Evolutionary conservation across 2,113 vertebrate genomes (phyloP).

Genomic region (Hippocampus abdominalis): DNA sequence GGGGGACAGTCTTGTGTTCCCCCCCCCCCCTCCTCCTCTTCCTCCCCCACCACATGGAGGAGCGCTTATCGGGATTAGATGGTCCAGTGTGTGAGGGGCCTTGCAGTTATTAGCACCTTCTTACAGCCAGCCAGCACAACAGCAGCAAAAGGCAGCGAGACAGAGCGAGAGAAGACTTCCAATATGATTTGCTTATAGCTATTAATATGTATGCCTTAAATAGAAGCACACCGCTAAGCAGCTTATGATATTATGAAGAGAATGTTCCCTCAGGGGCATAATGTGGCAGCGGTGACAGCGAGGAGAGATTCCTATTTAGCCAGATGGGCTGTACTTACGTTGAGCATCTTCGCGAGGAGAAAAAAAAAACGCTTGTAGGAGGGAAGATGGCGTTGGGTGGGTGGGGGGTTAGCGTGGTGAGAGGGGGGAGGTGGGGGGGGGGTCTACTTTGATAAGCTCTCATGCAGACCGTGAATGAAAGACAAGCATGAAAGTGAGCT

Average conservation of each 20-base stretch:
- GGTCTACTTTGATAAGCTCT: constrained; percentile 76
- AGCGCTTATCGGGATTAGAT: constrained; percentile 77
- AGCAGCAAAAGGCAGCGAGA: constrained; percentile 79
- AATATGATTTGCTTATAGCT: constrained; percentile 85
- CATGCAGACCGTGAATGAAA: constrained; percentile 78
- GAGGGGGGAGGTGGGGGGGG: constrained; percentile 78
- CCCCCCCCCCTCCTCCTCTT: constrained; percentile 55
- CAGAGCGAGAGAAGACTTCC: constrained; percentile 78
- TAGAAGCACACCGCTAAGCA: constrained; percentile 83
- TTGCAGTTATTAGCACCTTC: constrained; percentile 80
- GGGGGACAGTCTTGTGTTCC: constrained; percentile 65
- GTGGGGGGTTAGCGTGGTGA: constrained; percentile 58
- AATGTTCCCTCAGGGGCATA: constrained; percentile 83
- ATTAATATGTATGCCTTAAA: constrained; percentile 87
- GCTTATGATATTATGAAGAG: constrained; percentile 86
- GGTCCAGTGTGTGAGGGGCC: constrained; percentile 72
- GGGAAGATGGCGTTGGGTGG: constrained; percentile 77
- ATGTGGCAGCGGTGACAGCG: constrained; percentile 82
- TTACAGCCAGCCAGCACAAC: constrained; percentile 68
- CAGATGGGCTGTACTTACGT: constrained; percentile 84
- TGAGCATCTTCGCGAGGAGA: constrained; percentile 69
- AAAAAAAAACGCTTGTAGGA: constrained; percentile 70
- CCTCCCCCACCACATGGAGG: constrained; percentile 51
- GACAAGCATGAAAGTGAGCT: constrained; percentile 83
- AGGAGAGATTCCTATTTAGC: constrained; percentile 81